These are phyloP conservation scores for Hipparchia sbordonii DNA, from an alignment of 2,888 invertebrate species.

Conservation along the genomic window DNA sequence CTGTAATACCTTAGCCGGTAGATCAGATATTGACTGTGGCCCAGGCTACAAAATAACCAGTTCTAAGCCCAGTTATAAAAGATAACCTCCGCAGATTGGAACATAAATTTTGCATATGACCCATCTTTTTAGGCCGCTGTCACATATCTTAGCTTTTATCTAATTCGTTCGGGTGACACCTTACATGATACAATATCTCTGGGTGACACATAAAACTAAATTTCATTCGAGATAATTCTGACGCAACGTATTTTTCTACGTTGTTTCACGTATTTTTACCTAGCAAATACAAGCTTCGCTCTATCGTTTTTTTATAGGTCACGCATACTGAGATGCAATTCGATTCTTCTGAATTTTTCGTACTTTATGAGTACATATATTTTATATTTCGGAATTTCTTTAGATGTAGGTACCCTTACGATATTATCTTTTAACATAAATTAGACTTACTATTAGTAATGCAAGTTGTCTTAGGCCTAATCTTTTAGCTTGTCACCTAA, in stretches of 20 bases:
- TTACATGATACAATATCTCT: not conserved
- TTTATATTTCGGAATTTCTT: no score
- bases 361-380: no score
- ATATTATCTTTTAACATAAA: no score
- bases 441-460: no score
- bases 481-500: no score
- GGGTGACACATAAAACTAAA: slow-evolving; percentile 11
- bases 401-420: no score
- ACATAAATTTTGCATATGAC: not conserved
- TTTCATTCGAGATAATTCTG: slow-evolving; percentile 15
- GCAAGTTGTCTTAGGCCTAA: no score
- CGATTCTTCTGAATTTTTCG: not conserved
- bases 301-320: not conserved
- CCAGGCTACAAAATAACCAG: not conserved
- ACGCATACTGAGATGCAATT: not conserved
- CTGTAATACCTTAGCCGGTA: not conserved
- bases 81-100: slow-evolving; percentile 2
- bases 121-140: slow-evolving; percentile 3
- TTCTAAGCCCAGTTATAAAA: not conserved
- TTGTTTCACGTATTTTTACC: not conserved
- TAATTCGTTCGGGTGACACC: slow-evolving; percentile 2
- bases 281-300: not conserved
- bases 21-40: not conserved
- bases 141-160: slow-evolving; percentile 16
- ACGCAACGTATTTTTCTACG: not conserved